A percentile compares a stretch with the other conserved stretches of the same genome.
Conservation (phyloP, 2,797 vertebrate genomes). For the Macrochelys suwanniensis region DNA sequence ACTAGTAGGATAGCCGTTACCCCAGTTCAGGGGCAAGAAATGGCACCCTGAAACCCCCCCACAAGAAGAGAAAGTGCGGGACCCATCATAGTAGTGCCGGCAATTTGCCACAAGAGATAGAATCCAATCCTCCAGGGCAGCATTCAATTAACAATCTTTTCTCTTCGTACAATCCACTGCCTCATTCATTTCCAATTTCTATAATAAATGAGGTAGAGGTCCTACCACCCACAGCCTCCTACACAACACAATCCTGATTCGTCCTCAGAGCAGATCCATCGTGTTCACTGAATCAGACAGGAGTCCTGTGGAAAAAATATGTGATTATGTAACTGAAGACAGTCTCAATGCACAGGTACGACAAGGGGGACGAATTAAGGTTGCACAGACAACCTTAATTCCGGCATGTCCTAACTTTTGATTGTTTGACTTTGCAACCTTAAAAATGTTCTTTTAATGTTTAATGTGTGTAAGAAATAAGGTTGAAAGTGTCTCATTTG, state of each 20-base stretch:
- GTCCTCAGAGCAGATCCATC: not conserved
- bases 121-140: not conserved
- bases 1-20: no score
- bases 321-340: not conserved
- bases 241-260: not conserved
- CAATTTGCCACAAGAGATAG: no score
- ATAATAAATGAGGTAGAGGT: conserved; percentile 8
- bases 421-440: not conserved
- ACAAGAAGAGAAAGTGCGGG: no score
- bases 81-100: no score
- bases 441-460: not conserved
- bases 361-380: not conserved
- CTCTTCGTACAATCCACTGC: not conserved
- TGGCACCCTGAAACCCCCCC: no score
- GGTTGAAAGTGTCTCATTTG: conserved; percentile 5
- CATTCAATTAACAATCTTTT: not conserved
- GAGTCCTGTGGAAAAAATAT: not conserved
- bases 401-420: not conserved
- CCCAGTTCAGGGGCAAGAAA: no score
- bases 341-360: not conserved
- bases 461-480: not conserved
- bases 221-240: not conserved
- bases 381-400: conserved; percentile 21
- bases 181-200: not conserved
- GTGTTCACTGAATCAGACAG: not conserved